Conservation (phyloP, 1,140 invertebrate species). For the Calycopis cecrops region DNA sequence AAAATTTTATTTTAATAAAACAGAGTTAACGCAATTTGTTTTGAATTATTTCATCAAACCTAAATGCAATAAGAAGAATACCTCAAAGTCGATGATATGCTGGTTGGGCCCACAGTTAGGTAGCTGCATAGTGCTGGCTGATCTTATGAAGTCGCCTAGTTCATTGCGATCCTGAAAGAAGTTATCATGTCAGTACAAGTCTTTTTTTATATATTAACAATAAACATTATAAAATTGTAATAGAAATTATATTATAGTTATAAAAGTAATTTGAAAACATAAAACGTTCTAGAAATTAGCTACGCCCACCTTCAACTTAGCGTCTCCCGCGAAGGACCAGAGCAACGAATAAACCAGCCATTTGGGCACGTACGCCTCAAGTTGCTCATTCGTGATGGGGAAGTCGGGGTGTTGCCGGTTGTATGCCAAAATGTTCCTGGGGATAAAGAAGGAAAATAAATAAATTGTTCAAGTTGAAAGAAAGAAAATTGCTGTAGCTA, state of each 20-base stretch:
- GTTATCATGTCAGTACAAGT: no score
- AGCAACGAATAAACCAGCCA: slow-evolving; percentile 93
- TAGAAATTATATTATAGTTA: neutral
- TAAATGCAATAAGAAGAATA: slow-evolving; percentile 54
- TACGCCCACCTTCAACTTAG: slow-evolving; percentile 89
- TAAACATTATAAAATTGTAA: no score
- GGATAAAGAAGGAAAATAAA: slow-evolving; percentile 22
- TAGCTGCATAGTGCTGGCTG: slow-evolving; percentile 94
- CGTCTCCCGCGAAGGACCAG: slow-evolving; percentile 99
- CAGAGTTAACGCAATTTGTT: neutral
- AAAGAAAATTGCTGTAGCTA: no score
- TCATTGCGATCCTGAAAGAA: slow-evolving; percentile 80
- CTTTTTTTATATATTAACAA: no score
- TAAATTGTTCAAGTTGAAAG: no score
- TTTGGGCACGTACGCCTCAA: slow-evolving; percentile 96
- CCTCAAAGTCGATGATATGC: slow-evolving; percentile 98
- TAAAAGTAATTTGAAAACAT: neutral
- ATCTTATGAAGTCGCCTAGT: slow-evolving; percentile 96
- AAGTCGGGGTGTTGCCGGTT: slow-evolving; percentile 96
- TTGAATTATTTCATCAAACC: neutral
- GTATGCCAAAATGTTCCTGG: slow-evolving; percentile 92
- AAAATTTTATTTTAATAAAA: no score
- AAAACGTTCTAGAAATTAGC: neutral
- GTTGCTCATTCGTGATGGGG: slow-evolving; percentile 92
- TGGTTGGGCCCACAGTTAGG: slow-evolving; percentile 85